phyloP scores from a whole-genome alignment of 2,888 invertebrate genomes.

The Erannis defoliaria region DNA sequence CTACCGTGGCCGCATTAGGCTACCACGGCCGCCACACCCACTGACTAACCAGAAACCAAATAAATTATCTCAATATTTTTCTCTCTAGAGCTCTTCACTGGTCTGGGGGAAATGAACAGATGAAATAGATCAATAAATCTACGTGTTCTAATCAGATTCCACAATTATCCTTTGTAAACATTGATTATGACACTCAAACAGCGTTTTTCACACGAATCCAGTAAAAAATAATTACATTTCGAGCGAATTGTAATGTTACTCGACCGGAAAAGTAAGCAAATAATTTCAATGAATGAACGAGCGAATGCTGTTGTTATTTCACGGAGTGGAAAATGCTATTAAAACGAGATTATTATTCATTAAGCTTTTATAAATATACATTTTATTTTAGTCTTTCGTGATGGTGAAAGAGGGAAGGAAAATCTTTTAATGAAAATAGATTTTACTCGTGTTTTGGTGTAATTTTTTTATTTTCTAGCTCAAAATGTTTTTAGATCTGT shows the following conservation, averaged over 20 bases:
- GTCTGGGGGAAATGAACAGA: too few species aligned
- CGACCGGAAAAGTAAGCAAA: conserved; percentile 17
- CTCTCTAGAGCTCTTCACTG: too few species aligned
- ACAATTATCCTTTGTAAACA: conserved; percentile 1
- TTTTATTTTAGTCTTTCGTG: conserved; percentile 13
- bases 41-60: too few species aligned
- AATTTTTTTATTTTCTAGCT: too few species aligned
- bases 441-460: too few species aligned
- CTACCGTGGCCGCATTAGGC: too few species aligned
- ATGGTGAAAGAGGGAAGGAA: conserved; percentile 4
- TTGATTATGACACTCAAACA: conserved; percentile 7
- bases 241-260: conserved; percentile 13
- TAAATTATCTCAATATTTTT: too few species aligned
- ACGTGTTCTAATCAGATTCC: neutral
- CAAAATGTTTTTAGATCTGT: too few species aligned
- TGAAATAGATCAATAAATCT: neutral
- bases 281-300: conserved; percentile 17
- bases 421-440: neutral
- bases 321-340: conserved; percentile 24
- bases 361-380: conserved; percentile 15
- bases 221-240: conserved; percentile 21
- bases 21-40: too few species aligned
- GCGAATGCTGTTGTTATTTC: conserved; percentile 14
- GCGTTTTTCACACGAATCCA: neutral
- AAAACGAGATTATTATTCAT: conserved; percentile 16